A percentile compares a stretch with the other conserved stretches of the same genome.
Conservation (phyloP, 1,140 invertebrate genomes). For the Achatina immaculata region DNA sequence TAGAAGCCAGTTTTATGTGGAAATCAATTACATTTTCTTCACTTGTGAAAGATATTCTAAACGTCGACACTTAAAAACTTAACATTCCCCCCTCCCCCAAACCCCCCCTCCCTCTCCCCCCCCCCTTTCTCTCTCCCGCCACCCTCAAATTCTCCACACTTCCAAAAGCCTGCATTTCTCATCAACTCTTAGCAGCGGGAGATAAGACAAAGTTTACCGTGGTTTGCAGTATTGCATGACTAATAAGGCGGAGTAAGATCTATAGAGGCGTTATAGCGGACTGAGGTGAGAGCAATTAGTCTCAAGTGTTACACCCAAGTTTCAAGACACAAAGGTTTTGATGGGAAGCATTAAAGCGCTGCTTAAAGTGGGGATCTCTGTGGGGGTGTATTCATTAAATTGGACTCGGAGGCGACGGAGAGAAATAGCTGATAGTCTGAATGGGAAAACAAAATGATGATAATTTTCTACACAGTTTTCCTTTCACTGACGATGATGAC, state of each 20-base stretch:
- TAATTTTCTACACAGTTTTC: no score
- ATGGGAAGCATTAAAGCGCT: not conserved
- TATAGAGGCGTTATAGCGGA: not conserved
- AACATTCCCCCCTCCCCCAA: not conserved
- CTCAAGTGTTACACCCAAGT: not conserved
- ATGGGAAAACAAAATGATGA: no score
- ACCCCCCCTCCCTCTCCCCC: constrained; percentile 2
- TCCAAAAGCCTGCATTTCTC: constrained; percentile 10
- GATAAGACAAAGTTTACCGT: constrained; percentile 21
- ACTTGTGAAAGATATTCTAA: no score
- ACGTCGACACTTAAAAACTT: not conserved
- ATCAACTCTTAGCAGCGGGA: constrained; percentile 23
- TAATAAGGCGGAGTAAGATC: constrained; percentile 20
- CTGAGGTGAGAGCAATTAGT: constrained; percentile 12
- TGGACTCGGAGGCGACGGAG: no score
- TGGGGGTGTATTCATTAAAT: no score
- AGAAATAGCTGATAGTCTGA: no score
- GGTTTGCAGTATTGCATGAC: not conserved
- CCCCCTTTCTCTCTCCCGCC: not conserved
- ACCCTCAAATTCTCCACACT: not conserved
- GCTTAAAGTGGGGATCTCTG: no score
- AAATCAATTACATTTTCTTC: no score
- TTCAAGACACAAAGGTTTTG: not conserved
- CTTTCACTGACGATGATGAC: no score
- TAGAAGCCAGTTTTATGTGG: no score